These are phyloP conservation scores for Brachirus orientalis DNA, from an alignment of 2,113 vertebrate genomes.

Conservation along the genomic window DNA sequence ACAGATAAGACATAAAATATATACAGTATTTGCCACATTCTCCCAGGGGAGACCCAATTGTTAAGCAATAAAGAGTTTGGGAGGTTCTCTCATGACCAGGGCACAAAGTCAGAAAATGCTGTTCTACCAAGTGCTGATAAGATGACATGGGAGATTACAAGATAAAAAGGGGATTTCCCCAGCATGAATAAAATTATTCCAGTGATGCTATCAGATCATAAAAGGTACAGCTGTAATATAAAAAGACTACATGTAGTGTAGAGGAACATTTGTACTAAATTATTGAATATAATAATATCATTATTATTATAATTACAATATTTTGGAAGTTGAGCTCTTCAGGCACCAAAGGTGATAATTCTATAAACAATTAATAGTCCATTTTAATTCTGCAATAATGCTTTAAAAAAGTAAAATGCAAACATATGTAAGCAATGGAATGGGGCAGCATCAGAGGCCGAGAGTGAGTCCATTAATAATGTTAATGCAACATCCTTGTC, in stretches of 20 bases:
- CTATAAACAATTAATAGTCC: not conserved
- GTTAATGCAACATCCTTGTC: conserved; percentile 68
- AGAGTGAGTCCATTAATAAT: conserved; percentile 26
- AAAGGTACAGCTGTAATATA: too few species aligned
- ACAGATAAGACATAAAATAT: not conserved
- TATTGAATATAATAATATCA: too few species aligned
- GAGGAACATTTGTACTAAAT: too few species aligned
- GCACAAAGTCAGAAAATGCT: not conserved
- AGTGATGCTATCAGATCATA: not conserved
- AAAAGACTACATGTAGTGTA: too few species aligned
- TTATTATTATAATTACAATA: not conserved
- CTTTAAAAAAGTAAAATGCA: conserved; percentile 3
- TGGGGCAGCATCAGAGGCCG: not conserved
- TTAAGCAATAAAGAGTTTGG: not conserved
- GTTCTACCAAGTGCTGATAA: not conserved
- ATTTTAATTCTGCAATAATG: not conserved
- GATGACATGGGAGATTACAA: not conserved
- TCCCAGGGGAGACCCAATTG: not conserved
- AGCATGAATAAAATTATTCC: not conserved
- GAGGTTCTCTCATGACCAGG: not conserved
- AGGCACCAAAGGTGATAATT: not conserved
- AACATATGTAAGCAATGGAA: not conserved
- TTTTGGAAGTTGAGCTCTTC: conserved; percentile 5
- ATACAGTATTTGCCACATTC: too few species aligned
- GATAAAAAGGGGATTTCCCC: not conserved